phyloP scores from a whole-genome alignment of 2,888 invertebrate genomes.

The Eupithecia tripunctaria region DNA sequence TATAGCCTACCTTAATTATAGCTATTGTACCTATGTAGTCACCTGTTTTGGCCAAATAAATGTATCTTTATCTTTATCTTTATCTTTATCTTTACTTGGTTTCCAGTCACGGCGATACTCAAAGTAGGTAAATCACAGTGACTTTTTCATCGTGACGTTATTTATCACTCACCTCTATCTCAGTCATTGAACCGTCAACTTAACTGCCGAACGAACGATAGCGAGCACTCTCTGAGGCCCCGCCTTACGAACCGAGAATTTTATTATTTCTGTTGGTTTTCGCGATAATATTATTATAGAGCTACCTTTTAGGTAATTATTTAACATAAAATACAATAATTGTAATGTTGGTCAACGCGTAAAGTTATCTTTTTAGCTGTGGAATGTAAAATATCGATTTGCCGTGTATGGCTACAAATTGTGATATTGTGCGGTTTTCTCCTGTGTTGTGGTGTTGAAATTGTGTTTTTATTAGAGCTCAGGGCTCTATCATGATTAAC shows the following conservation, averaged over 20 bases:
- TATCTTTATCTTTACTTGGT: no score
- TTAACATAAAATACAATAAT: conserved; percentile 26
- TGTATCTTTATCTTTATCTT: no score
- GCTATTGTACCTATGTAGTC: no score
- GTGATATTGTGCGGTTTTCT: conserved; percentile 67
- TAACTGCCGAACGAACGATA: conserved; percentile 77
- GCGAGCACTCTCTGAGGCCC: conserved; percentile 65
- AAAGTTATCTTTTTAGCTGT: conserved; percentile 32
- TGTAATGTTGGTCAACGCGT: background rate
- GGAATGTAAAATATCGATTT: conserved; percentile 75
- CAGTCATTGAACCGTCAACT: no score
- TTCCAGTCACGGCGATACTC: no score
- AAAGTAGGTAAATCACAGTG: no score
- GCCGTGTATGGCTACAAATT: conserved; percentile 65
- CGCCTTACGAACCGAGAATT: conserved; percentile 76
- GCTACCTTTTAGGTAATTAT: conserved; percentile 69
- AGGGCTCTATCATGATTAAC: conserved; percentile 49
- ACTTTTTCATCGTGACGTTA: no score
- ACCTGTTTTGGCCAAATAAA: no score
- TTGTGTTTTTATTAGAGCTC: conserved; percentile 52
- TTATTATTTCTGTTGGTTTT: conserved; percentile 73
- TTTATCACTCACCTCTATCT: no score
- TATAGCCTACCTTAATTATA: no score
- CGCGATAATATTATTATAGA: conserved; percentile 79
- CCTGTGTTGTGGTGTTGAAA: conserved; percentile 56